These are phyloP conservation scores for Hetaerina americana DNA, from an alignment of 1,140 invertebrate species.

Conservation along the genomic window DNA sequence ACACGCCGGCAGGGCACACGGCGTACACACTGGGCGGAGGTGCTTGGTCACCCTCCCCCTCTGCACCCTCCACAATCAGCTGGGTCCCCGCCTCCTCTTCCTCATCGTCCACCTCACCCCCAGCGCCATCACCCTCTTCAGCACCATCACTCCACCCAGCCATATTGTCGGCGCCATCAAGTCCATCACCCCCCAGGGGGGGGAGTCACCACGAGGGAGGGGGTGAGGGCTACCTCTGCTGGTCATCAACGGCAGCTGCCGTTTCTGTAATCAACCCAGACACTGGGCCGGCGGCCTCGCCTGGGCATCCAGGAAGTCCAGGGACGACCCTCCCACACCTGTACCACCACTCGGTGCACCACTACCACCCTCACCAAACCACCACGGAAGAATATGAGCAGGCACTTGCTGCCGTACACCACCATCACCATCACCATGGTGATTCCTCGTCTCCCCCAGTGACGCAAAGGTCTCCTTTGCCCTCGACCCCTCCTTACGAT, in stretches of 20 bases:
- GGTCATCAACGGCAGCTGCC: neutral
- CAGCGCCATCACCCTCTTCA: neutral
- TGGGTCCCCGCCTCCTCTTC: neutral
- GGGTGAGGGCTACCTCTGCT: neutral
- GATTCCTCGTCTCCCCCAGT: neutral
- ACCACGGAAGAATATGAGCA: neutral
- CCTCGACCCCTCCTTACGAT: neutral
- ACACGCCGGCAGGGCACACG: neutral
- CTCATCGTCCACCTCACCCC: neutral
- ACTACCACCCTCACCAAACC: neutral
- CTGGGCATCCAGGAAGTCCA: neutral
- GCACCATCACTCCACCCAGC: neutral
- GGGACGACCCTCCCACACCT: neutral
- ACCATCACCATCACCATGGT: neutral
- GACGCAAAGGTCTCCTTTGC: neutral
- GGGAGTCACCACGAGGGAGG: neutral
- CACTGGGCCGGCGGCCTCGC: neutral
- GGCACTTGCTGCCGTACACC: neutral
- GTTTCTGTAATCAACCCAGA: neutral
- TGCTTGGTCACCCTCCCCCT: neutral
- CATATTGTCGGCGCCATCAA: neutral
- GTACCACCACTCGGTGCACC: neutral
- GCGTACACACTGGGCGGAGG: neutral
- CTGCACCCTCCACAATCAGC: neutral
- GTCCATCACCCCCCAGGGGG: neutral